Percentiles rank a stretch among this genome's conserved stretches.
These are phyloP conservation scores for Paraescarpia echinospica DNA, from an alignment of 1,140 invertebrate genomes.

Conservation along the genomic window DNA sequence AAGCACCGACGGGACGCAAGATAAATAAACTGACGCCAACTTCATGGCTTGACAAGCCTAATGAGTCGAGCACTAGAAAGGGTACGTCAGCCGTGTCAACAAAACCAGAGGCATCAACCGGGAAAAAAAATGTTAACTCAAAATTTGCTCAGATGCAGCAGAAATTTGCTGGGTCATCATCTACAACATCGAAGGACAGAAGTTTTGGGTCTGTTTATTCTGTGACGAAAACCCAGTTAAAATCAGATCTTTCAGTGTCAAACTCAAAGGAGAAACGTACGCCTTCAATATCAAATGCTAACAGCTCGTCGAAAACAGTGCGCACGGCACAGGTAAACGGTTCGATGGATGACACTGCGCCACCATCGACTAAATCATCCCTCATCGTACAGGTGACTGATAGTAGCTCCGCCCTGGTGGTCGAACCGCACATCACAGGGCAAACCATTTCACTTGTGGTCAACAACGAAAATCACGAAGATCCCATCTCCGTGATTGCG, in stretches of 20 bases:
- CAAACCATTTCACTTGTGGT: not conserved
- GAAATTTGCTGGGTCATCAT: not conserved
- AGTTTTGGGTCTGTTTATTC: not conserved
- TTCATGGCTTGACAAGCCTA: not conserved
- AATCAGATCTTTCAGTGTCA: not conserved
- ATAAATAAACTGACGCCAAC: not conserved
- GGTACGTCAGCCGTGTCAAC: not conserved
- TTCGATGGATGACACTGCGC: not conserved
- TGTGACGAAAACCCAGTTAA: not conserved
- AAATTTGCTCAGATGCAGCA: constrained; percentile 1
- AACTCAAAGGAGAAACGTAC: not conserved
- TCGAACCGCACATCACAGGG: not conserved
- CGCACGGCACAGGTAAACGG: not conserved
- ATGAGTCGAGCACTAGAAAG: not conserved
- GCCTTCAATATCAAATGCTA: not conserved
- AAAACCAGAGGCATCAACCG: not conserved
- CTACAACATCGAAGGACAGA: not conserved
- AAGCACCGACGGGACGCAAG: not conserved
- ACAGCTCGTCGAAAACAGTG: not conserved
- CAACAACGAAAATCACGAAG: not conserved
- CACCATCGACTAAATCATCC: not conserved
- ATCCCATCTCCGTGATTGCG: not conserved
- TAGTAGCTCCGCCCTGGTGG: not conserved
- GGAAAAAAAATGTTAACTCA: not conserved
- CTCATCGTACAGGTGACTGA: not conserved